A percentile compares a stretch with the other conserved stretches of the same genome.
Evolutionary conservation across 23 tunicate species (phyloP).

Genomic region (Oikopleura albicans): DNA sequence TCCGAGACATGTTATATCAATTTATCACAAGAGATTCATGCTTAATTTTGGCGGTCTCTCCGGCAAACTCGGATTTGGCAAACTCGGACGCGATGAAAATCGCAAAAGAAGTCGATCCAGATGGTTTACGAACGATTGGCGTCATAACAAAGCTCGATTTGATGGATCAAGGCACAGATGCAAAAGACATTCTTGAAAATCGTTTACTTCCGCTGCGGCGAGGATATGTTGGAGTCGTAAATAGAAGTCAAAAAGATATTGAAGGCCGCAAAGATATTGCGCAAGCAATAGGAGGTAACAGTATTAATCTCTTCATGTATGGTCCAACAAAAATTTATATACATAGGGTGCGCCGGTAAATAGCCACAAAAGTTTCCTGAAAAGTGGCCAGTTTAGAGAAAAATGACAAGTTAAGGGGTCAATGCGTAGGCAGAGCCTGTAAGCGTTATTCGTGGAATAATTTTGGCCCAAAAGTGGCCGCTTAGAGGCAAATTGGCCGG

Average conservation of each 20-base stretch:
- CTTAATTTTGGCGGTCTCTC: conserved; percentile 88
- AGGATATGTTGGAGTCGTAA: conserved; percentile 86
- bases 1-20: conserved; percentile 72
- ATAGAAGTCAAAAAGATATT: conserved; percentile 95
- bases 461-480: no score
- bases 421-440: no score
- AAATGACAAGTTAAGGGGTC: no score
- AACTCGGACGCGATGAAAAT: conserved; percentile 91
- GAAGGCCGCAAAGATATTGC: conserved; percentile 86
- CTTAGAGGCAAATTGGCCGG: no score
- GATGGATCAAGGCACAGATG: conserved; percentile 99
- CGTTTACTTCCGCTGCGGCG: conserved; percentile 69
- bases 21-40: conserved; percentile 67
- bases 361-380: no score
- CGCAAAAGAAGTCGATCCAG: conserved; percentile 95
- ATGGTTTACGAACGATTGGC: conserved; percentile 90
- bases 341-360: no score
- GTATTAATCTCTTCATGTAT: no score
- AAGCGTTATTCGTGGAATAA: no score
- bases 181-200: conserved; percentile 75
- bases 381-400: no score
- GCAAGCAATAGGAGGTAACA: conserved; percentile 42
- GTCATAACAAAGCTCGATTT: conserved; percentile 88
- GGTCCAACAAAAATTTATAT: no score
- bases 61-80: conserved; percentile 91